Percentiles rank a stretch among this genome's conserved stretches.
These are phyloP conservation scores for Pantherophis guttatus DNA, from an alignment of 2,113 vertebrate species.

Conservation along the genomic window DNA sequence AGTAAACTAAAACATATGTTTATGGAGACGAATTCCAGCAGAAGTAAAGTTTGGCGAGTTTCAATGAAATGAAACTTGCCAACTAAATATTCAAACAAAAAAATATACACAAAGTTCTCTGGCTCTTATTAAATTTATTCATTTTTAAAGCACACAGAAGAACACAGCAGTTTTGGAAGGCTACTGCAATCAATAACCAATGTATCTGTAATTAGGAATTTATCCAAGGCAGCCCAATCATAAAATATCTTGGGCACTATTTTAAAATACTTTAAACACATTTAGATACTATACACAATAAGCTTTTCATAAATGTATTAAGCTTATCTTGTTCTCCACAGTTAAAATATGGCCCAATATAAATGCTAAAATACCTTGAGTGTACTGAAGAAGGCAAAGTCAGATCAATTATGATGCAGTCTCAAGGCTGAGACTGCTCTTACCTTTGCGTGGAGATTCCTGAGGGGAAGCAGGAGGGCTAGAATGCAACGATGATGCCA, in stretches of 20 bases:
- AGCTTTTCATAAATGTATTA: background rate
- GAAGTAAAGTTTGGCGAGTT: background rate
- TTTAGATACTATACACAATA: background rate
- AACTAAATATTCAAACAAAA: background rate
- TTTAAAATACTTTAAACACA: background rate
- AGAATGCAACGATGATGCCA: constrained; percentile 84
- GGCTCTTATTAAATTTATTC: background rate
- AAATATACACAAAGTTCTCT: background rate
- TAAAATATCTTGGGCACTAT: background rate
- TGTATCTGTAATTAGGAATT: constrained; percentile 27
- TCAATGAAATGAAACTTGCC: constrained; percentile 24
- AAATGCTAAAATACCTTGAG: background rate
- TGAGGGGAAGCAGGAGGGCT: constrained; percentile 90
- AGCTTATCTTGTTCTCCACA: background rate
- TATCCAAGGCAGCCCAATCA: background rate
- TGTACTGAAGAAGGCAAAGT: background rate
- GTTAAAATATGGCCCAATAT: background rate
- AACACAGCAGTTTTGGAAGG: background rate
- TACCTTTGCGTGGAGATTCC: constrained; percentile 90
- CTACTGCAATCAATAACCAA: constrained; percentile 22
- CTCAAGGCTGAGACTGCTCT: accelerated
- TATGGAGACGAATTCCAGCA: background rate
- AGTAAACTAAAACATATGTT: constrained; percentile 30
- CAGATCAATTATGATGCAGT: accelerated
- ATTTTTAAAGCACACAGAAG: constrained; percentile 23